These are phyloP conservation scores for Diaprepes abbreviatus DNA, from an alignment of 2,888 invertebrate species.

Conservation along the genomic window DNA sequence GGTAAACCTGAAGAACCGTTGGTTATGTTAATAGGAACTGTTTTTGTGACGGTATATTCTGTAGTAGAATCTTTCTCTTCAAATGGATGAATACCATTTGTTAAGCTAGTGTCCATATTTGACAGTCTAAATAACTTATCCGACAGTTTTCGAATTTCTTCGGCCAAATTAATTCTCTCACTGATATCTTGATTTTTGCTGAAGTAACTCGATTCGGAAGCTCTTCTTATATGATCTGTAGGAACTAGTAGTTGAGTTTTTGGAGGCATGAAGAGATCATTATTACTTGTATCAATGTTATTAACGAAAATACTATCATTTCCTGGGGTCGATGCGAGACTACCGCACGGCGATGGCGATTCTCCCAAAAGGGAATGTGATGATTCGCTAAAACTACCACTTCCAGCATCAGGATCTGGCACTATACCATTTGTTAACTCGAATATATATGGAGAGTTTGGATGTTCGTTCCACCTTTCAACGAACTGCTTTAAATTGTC, in stretches of 20 bases:
- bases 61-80: conserved; percentile 24
- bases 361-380: conserved; percentile 75
- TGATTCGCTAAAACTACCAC: conserved; percentile 55
- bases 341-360: conserved; percentile 85
- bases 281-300: conserved; percentile 50
- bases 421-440: conserved; percentile 70
- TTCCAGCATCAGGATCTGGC: conserved; percentile 11
- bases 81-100: conserved; percentile 21
- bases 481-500: conserved; percentile 88
- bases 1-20: conserved; percentile 46
- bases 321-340: conserved; percentile 78
- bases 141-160: conserved; percentile 86
- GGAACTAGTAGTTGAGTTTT: conserved; percentile 33
- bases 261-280: conserved; percentile 46
- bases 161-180: conserved; percentile 80
- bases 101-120: conserved; percentile 65
- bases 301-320: conserved; percentile 67
- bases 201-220: conserved; percentile 83
- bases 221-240: conserved; percentile 70
- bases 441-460: conserved; percentile 88
- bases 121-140: conserved; percentile 82
- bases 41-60: conserved; percentile 29
- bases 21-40: conserved; percentile 52
- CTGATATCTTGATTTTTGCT: conserved; percentile 74
- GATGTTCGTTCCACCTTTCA: conserved; percentile 90